Evolutionary conservation across 2,797 vertebrate species (phyloP).

Genomic region (Prunella strophiata): DNA sequence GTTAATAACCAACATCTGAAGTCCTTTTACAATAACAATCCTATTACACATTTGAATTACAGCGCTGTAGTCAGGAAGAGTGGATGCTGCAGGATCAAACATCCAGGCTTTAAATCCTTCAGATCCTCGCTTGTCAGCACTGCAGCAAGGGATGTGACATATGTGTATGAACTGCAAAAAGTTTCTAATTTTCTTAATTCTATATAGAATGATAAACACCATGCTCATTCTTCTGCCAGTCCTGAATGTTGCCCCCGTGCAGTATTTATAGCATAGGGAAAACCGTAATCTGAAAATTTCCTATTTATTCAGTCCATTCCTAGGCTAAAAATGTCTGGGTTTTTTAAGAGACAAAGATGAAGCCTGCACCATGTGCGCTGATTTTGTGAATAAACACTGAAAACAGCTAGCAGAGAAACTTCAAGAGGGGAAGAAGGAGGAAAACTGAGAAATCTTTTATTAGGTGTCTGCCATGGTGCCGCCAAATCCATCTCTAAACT

Average conservation of each 20-base stretch:
- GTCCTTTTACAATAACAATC: background rate
- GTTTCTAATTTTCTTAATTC: background rate
- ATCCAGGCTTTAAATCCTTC: background rate
- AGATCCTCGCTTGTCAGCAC: background rate
- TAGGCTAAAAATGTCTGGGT: background rate
- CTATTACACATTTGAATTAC: background rate
- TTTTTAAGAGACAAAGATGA: background rate
- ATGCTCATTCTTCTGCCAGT: background rate
- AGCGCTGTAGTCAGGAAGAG: background rate
- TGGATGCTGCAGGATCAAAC: background rate
- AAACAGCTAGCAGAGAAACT: background rate
- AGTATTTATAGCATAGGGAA: background rate
- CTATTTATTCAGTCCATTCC: background rate
- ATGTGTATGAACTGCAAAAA: background rate
- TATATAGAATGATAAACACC: background rate
- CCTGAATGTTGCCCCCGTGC: background rate
- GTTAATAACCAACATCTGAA: background rate
- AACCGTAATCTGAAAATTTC: background rate
- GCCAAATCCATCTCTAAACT: background rate
- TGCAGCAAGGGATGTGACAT: rapidly evolving
- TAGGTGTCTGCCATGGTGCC: rapidly evolving
- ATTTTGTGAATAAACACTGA: background rate
- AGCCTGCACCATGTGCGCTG: background rate
- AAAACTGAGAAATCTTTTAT: rapidly evolving
- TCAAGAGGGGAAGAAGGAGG: too few relatives aligned